phyloP scores from a whole-genome alignment of 1,140 invertebrate genomes.

The Anastrepha obliqua region DNA sequence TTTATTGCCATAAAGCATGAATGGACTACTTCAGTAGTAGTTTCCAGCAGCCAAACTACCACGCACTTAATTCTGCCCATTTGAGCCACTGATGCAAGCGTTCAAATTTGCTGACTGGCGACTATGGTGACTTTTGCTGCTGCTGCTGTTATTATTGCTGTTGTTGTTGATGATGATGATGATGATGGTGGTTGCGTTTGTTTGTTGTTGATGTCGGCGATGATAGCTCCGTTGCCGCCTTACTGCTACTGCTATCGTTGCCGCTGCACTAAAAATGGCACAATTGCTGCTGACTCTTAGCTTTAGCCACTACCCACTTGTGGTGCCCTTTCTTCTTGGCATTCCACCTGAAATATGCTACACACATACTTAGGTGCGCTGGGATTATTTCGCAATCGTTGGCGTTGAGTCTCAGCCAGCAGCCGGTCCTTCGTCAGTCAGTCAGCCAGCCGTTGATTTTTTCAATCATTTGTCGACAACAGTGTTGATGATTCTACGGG shows the following conservation, averaged over 20 bases:
- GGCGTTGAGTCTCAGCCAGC: neutral
- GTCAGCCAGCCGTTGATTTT: neutral
- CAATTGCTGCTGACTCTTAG: neutral
- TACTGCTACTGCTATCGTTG: neutral
- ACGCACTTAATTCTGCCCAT: constrained; percentile 46
- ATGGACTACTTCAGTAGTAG: constrained; percentile 52
- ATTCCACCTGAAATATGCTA: neutral
- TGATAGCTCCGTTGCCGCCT: constrained; percentile 32
- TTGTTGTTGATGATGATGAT: neutral
- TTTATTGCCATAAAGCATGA: constrained; percentile 48
- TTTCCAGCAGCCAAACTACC: constrained; percentile 16
- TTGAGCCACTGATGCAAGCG: neutral
- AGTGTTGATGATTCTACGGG: neutral
- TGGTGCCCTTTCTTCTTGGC: neutral
- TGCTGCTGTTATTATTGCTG: neutral
- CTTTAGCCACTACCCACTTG: neutral
- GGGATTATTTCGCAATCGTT: neutral
- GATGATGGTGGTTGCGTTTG: constrained; percentile 11
- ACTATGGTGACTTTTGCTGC: neutral
- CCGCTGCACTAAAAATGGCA: neutral
- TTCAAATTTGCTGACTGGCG: neutral
- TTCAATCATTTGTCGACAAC: neutral
- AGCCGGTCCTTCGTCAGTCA: neutral
- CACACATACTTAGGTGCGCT: neutral
- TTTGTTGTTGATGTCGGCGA: constrained; percentile 12